These are phyloP conservation scores for Caenorhabditis inopinata DNA, from an alignment of 1,140 invertebrate genomes.

Conservation along the genomic window DNA sequence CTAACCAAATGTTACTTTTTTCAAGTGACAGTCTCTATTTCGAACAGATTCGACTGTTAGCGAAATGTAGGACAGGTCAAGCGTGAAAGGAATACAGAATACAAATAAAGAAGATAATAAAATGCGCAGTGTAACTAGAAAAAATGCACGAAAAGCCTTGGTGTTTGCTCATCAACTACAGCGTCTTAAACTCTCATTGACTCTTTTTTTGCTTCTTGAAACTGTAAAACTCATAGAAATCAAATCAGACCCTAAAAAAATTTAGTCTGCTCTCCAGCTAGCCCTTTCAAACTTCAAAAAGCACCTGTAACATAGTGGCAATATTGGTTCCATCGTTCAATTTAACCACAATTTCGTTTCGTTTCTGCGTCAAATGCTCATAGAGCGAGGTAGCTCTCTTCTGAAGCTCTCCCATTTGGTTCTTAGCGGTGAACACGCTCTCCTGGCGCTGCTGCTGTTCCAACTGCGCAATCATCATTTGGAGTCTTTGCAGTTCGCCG, in stretches of 20 bases:
- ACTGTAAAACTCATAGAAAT: not conserved
- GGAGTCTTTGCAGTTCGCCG: slow-evolving; percentile 58
- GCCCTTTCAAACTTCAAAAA: not conserved
- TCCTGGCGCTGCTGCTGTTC: slow-evolving; percentile 55
- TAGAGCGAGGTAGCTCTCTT: slow-evolving; percentile 54
- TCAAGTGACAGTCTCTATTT: too few relatives aligned
- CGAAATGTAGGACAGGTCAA: too few relatives aligned
- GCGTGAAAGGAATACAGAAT: too few relatives aligned
- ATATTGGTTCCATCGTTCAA: slow-evolving; percentile 25
- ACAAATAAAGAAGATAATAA: too few relatives aligned
- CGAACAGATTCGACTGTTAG: too few relatives aligned
- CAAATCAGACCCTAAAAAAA: not conserved
- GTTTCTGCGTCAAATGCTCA: slow-evolving; percentile 56
- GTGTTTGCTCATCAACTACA: too few relatives aligned
- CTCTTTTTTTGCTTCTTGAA: too few relatives aligned
- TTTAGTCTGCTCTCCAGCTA: too few relatives aligned
- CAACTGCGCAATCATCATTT: slow-evolving; percentile 57
- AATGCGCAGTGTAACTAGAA: too few relatives aligned
- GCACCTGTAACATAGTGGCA: slow-evolving; percentile 1
- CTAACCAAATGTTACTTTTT: too few relatives aligned
- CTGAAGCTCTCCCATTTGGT: slow-evolving; percentile 22
- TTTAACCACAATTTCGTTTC: slow-evolving; percentile 52
- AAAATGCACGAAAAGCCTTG: too few relatives aligned
- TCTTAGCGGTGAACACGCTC: slow-evolving; percentile 51
- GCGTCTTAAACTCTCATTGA: too few relatives aligned